Percentiles rank a stretch among this genome's conserved stretches.
Evolutionary conservation across 2,113 vertebrate genomes (phyloP).

Genomic region (Nannobrachium achirus): DNA sequence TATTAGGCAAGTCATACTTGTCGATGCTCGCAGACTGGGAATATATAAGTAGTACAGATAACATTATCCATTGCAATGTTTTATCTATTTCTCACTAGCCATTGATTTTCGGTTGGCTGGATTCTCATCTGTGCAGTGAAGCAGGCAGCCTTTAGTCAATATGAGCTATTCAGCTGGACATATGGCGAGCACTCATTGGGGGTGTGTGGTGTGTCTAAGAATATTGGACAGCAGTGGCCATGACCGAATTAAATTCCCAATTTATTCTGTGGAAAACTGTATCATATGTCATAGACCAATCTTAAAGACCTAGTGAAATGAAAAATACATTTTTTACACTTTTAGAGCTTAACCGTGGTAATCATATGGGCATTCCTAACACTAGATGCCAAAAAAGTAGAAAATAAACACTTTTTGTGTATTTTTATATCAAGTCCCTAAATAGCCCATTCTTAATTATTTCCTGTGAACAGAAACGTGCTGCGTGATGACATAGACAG

Average conservation of each 20-base stretch:
- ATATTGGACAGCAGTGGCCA: slow-evolving; percentile 6
- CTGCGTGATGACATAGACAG: too few relatives aligned
- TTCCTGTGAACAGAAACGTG: too few relatives aligned
- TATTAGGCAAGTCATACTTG: neutral
- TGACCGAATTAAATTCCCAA: neutral
- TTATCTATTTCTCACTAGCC: neutral
- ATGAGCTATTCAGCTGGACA: slow-evolving; percentile 42
- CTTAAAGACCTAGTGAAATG: too few relatives aligned
- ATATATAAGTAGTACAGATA: neutral
- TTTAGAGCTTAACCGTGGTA: too few relatives aligned
- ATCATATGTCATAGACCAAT: too few relatives aligned
- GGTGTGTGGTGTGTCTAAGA: slow-evolving; percentile 29
- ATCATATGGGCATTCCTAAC: too few relatives aligned
- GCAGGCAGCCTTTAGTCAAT: slow-evolving; percentile 18
- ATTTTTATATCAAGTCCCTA: too few relatives aligned
- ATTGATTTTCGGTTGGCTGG: slow-evolving; percentile 33
- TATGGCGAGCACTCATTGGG: slow-evolving; percentile 44
- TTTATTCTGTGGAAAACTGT: neutral
- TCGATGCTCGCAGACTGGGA: neutral
- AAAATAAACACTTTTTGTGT: too few relatives aligned
- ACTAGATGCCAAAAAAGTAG: too few relatives aligned
- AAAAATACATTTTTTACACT: too few relatives aligned
- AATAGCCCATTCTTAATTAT: too few relatives aligned
- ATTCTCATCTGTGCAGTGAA: slow-evolving; percentile 8
- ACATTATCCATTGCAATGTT: slow-evolving; percentile 11